Conservation (phyloP, 2,797 vertebrate species). For the Scolopax rusticola region DNA sequence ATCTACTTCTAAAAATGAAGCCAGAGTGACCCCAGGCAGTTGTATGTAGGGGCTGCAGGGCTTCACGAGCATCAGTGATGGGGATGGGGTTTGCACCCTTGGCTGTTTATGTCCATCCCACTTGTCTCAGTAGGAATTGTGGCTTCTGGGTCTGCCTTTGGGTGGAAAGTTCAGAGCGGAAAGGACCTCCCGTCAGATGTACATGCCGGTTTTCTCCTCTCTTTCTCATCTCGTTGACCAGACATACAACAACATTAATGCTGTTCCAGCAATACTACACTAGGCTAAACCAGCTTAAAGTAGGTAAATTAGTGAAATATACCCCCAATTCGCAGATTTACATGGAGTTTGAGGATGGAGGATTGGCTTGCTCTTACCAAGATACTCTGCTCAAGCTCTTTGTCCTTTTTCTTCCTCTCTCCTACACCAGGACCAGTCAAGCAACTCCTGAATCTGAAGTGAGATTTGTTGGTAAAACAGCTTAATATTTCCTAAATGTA, state of each 20-base stretch:
- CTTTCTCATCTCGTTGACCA: neutral
- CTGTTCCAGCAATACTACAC: neutral
- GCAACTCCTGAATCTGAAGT: neutral
- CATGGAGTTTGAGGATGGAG: neutral
- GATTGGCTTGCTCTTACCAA: neutral
- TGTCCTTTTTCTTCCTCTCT: neutral
- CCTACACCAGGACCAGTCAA: neutral
- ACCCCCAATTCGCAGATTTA: neutral
- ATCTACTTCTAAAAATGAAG: neutral
- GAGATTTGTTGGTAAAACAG: neutral
- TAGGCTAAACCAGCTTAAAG: neutral
- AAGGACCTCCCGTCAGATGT: rapidly evolving
- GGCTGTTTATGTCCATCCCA: neutral
- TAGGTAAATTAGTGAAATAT: neutral
- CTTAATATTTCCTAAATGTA: neutral
- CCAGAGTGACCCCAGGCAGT: neutral
- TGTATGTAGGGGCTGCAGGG: rapidly evolving
- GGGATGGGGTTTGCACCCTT: neutral
- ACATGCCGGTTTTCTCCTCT: rapidly evolving
- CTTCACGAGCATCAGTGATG: neutral
- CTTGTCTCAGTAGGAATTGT: rapidly evolving
- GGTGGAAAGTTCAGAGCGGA: neutral
- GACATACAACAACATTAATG: neutral
- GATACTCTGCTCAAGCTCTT: neutral
- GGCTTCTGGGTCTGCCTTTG: neutral